Evolutionary conservation across 2,888 invertebrate species (phyloP), one percentile per base, ranked within the genome.

Genomic region (Andrena hattorfiana): DNA sequence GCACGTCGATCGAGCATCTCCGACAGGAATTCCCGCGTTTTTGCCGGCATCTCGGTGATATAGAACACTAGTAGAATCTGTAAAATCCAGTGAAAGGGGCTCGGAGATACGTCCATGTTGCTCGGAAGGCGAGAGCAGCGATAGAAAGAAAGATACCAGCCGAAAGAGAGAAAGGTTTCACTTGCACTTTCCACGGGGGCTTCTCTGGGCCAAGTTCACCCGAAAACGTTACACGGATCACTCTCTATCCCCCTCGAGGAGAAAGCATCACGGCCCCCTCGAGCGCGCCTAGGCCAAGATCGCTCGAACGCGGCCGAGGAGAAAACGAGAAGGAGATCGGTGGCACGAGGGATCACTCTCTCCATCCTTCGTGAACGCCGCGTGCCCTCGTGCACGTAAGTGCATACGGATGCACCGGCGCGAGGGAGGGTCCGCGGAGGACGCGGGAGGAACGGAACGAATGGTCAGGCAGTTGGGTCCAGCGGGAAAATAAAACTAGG

Each of bases 401-500:
- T 4, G 59, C 54, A 62, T 62, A 32, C 71, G 54, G 63, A 76
- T 51, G 64, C 49, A 51, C 51, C 71, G 69, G 82, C 72, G 83
- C 80, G 84, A 83, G 86, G 85, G 84, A 87, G 83, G 84, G 70
- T 72, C 67, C n/a, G 35, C 66, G 23, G 68, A 48, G 76, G 59
- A 72, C 66, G 75, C 76, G 83, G 77, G 80, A 79, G 79, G 79
- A 62, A 80, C 77, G 76, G 85, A 86, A 87, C 87, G 89, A 85
- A 85, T 80, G 87, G 84, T 69, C 85, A 74, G 71, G 66, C 42
- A 42, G 77, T 85, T 78, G 79, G 86, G 85, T 82, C 86, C 85
- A 80, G 81, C 77, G 84, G 88, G 88, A 89, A 90, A 92, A 90
- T 90, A 89, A 90, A 89, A 87, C 89, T 88, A 89, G 88, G 81